Base-by-base conservation (phyloP, 2,888 invertebrate genomes). In the Cenopis cana region DNA sequence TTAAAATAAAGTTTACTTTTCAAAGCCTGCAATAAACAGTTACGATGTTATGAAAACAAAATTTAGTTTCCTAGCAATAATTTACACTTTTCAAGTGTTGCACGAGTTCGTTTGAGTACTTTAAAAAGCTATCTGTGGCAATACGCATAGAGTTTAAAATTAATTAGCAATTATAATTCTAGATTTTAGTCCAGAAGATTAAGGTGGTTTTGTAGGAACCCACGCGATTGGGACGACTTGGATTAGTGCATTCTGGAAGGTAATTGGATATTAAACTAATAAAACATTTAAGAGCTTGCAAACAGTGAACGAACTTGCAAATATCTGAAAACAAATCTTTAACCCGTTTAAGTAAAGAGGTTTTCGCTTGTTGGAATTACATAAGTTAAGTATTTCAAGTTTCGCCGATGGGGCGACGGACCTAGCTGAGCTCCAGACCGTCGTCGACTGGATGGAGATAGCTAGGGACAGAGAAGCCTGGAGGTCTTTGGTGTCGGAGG, bases 241-340 rank as follows among this genome's bases (percentile, higher is more conserved):
- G n/a, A 54, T 64, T 54, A 52, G 29, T n/a, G n/a, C n/a, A n/a
- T n/a, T 33, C 12, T 54, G n/a, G 24, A 64, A 50, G 49, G 20
- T 52, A 36, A 52, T 52, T 33, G 29, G 17, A 24, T 24, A 4
- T 24, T 3, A 24, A n/a, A n/a, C n/a, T n/a, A n/a, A n/a, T n/a
- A n/a, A n/a, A n/a, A n/a, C n/a, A n/a, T n/a, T n/a, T n/a, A n/a
- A n/a, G n/a, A n/a, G n/a, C n/a, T n/a, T n/a, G n/a, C 24, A 24
- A 24, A 24, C 24, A 1, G 4, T 24, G 24, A 3, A 24, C 24
- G 2, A 3, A 24, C 24, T 24, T 24, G 24, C 24, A 24, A 24
- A 24, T 1, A 24, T 24, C 24, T 24, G 4, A n/a, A n/a, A n/a
- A n/a, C n/a, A n/a, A n/a, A n/a, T n/a, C n/a, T n/a, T n/a, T n/a